A percentile compares a stretch with the other conserved stretches of the same genome.
phyloP scores from a whole-genome alignment of 2,888 invertebrate genomes.

The Acanthosoma haemorrhoidale region DNA sequence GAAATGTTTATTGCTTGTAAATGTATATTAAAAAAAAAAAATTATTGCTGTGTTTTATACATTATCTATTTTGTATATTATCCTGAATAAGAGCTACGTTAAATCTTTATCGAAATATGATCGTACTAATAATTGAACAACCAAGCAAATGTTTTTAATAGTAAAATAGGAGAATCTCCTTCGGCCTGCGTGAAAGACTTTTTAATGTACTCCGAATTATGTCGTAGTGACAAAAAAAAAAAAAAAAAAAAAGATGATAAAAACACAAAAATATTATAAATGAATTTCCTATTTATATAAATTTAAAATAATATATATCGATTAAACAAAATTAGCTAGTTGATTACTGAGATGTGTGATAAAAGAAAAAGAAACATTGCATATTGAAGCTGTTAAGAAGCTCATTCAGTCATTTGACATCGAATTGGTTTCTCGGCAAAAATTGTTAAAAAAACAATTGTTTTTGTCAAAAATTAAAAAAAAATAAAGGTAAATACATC shows the following conservation, averaged over 20 bases:
- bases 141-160: too few relatives aligned
- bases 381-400: neutral
- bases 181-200: neutral
- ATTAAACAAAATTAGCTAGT: neutral
- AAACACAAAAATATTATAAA: neutral
- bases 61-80: too few relatives aligned
- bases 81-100: too few relatives aligned
- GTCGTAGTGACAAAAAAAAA: neutral
- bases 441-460: too few relatives aligned
- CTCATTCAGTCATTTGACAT: neutral
- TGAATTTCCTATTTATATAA: neutral
- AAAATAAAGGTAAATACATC: neutral
- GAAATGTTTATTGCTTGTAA: too few relatives aligned
- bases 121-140: too few relatives aligned
- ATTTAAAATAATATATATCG: neutral
- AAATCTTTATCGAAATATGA: too few relatives aligned
- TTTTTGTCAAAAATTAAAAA: neutral
- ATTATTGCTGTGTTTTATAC: too few relatives aligned
- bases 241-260: neutral
- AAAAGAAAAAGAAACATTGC: too few relatives aligned
- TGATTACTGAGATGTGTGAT: conserved; percentile 3
- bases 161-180: too few relatives aligned
- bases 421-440: neutral
- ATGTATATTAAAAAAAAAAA: too few relatives aligned
- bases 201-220: neutral